These are phyloP conservation scores for Gavia stellata DNA, from an alignment of 2,113 vertebrate species.

Conservation along the genomic window DNA sequence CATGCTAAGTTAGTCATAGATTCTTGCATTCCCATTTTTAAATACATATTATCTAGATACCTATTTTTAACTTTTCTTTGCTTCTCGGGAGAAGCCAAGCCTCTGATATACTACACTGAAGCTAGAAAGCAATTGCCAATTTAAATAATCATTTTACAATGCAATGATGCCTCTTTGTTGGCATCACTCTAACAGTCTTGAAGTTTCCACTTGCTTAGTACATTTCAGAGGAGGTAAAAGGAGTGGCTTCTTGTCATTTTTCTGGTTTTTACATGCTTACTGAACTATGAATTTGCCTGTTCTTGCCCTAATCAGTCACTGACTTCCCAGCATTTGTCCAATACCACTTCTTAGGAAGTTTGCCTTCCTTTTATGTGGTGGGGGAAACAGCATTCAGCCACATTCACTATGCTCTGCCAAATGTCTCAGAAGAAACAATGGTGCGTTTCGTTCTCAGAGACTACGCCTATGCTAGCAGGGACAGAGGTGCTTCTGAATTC, in stretches of 20 bases:
- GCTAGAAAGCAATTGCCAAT: not conserved
- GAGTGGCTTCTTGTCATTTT: not conserved
- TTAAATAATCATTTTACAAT: not conserved
- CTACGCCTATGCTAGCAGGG: not conserved
- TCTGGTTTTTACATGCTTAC: not conserved
- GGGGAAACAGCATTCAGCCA: not conserved
- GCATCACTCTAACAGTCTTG: not conserved
- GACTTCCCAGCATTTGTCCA: slow-evolving; percentile 10
- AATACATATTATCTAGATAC: not conserved
- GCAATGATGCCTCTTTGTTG: not conserved
- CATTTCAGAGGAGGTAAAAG: not conserved
- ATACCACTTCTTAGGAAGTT: slow-evolving; percentile 37
- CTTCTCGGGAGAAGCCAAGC: not conserved
- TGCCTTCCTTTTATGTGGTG: slow-evolving; percentile 41
- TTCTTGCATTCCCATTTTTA: not conserved
- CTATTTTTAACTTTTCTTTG: not conserved
- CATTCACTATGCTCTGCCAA: not conserved
- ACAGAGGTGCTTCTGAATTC: not conserved
- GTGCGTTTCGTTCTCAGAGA: slow-evolving; percentile 26
- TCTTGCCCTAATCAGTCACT: not conserved
- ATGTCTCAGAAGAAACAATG: slow-evolving; percentile 24
- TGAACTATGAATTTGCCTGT: not conserved
- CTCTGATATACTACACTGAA: not conserved
- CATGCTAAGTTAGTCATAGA: not conserved
- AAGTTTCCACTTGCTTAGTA: not conserved